These are phyloP conservation scores for Nymphalis urticae DNA, from an alignment of 2,888 invertebrate species.

Conservation along the genomic window DNA sequence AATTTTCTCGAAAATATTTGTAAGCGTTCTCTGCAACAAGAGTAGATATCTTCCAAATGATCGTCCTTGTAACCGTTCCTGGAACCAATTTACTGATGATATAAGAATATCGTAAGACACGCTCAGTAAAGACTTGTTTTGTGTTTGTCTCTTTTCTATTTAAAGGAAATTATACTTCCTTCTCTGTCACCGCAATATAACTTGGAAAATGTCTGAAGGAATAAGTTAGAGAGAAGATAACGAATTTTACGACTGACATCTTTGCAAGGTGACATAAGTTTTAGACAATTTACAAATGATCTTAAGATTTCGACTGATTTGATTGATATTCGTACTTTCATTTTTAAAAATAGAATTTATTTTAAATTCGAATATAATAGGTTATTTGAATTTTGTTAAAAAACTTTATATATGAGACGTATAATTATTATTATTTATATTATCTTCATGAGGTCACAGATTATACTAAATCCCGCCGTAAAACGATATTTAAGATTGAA, in stretches of 20 bases:
- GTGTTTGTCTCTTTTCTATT: background rate
- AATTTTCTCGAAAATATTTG: too few relatives aligned
- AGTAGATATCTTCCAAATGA: background rate
- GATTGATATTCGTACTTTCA: too few relatives aligned
- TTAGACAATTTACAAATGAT: conserved; percentile 3
- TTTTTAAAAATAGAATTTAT: too few relatives aligned
- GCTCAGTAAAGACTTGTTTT: background rate
- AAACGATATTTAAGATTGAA: background rate
- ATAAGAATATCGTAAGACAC: background rate
- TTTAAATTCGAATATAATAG: too few relatives aligned
- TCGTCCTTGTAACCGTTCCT: background rate
- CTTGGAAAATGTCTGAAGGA: conserved; percentile 5
- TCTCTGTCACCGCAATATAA: conserved; percentile 2
- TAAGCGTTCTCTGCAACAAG: background rate
- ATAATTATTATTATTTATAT: too few relatives aligned
- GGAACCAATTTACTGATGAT: background rate
- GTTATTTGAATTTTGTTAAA: too few relatives aligned
- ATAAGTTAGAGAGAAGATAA: conserved; percentile 8
- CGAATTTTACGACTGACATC: conserved; percentile 6
- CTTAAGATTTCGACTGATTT: background rate
- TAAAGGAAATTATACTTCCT: background rate
- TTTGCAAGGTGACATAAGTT: background rate
- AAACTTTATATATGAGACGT: too few relatives aligned
- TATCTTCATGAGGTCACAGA: background rate
- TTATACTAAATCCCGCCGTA: background rate